Base-by-base conservation (phyloP, 2,113 vertebrate genomes). In the Lota lota region DNA sequence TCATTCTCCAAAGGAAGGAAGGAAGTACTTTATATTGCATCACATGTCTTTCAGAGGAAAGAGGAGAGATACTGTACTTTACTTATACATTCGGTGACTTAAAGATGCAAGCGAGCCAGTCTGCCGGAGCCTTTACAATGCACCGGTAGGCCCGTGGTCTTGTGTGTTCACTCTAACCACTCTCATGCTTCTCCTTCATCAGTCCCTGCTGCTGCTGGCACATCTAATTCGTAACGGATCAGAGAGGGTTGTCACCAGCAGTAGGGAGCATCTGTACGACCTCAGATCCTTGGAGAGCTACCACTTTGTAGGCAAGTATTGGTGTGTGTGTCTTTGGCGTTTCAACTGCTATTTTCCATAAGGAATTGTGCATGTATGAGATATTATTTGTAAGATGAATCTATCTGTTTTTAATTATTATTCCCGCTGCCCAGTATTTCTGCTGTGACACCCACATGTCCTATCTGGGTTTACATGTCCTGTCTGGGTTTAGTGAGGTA, bases 241-340 rank as follows among this genome's bases (percentile, higher is more conserved):
- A 80, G 97, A 99, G 91, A 93, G 97, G 79, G 96, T 98, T 89
- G 97, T 99, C 88, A 99, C 97, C 87, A 99, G 97, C 85, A 83
- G 94, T 90, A 94, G 97, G 94, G 97, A 99, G 92, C 97, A 99
- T 93, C 93, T 98, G 89, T 99, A 98, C 92, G 97, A 99, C 93
- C 93, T 99, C 87, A 94, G 96, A 87, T 97, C 96, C 79, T 92
- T 99, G 90, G 96, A 99, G 93, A 98, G 96, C 92, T 99, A 97
- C 91, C 96, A 99, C 92, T 98, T 92, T 92, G 93, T 99, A 92
- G 97, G 97, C 97, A 93, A 95, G 85, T 12, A 54, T n/a, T 71
- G 16, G 1, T 58, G 5, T 58, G 0, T 60, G 0, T n/a, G 20
- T 24, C 51, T 1, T 65, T 1, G n/a, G 4, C 7, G 90, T 89